Conservation (phyloP, 2,888 invertebrate genomes). For the Piscicola geometra region DNA sequence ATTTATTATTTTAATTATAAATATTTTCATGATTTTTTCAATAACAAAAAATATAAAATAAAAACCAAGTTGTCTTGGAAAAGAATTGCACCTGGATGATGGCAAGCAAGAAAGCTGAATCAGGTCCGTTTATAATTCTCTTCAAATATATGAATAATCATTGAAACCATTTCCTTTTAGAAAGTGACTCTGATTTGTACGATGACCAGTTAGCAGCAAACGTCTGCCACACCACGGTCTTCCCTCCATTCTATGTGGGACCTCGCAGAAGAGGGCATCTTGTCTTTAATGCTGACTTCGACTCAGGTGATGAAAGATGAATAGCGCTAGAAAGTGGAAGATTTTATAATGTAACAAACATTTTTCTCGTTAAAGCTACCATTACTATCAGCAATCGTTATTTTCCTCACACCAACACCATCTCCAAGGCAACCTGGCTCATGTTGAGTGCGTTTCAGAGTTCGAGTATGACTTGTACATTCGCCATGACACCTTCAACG, state of each 20-base stretch:
- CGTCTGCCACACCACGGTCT: conserved; percentile 64
- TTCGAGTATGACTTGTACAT: conserved; percentile 93
- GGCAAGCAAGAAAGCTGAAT: conserved; percentile 11
- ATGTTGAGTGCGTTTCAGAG: conserved; percentile 86
- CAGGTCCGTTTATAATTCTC: neutral
- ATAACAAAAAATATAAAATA: neutral
- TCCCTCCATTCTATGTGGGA: conserved; percentile 63
- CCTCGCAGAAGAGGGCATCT: conserved; percentile 92
- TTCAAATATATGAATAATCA: neutral
- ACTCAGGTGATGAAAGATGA: conserved; percentile 71
- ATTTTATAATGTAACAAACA: neutral
- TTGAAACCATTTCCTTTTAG: conserved; percentile 42
- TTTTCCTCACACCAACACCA: neutral
- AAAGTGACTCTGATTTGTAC: conserved; percentile 55
- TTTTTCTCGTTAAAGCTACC: neutral
- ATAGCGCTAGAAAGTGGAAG: too few relatives aligned
- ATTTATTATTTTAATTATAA: neutral
- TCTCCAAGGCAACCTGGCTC: conserved; percentile 73
- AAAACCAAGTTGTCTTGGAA: neutral
- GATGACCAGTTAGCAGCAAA: conserved; percentile 85
- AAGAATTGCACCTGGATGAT: conserved; percentile 6
- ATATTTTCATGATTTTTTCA: neutral
- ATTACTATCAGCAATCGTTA: neutral
- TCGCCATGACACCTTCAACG: conserved; percentile 90
- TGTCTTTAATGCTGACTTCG: conserved; percentile 93